These are phyloP conservation scores for Sycophila texana DNA, from an alignment of 2,888 invertebrate species.

Conservation along the genomic window DNA sequence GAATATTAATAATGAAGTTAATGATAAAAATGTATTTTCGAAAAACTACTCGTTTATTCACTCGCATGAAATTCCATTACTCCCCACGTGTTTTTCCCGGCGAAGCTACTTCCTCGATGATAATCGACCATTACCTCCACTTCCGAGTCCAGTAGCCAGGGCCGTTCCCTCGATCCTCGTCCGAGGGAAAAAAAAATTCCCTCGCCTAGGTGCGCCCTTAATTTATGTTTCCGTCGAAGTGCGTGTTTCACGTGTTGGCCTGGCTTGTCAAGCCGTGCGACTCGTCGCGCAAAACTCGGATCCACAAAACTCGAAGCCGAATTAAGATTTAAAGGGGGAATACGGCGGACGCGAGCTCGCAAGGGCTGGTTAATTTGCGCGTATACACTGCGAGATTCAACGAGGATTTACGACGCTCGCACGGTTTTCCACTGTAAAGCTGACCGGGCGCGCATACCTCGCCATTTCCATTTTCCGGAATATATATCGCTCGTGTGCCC, in stretches of 20 bases:
- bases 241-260: no score
- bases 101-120: background rate
- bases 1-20: no score
- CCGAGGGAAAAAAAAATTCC: slow-evolving; percentile 25
- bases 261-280: background rate
- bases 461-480: slow-evolving; percentile 45
- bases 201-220: slow-evolving; percentile 46
- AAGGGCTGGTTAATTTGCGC: slow-evolving; percentile 59
- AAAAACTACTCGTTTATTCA: no score
- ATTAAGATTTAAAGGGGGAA: slow-evolving; percentile 60
- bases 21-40: no score
- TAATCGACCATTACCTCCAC: slow-evolving; percentile 42
- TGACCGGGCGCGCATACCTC: slow-evolving; percentile 2
- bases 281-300: slow-evolving; percentile 34
- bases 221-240: slow-evolving; percentile 49
- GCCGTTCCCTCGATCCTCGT: slow-evolving; percentile 22
- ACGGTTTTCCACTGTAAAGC: slow-evolving; percentile 13
- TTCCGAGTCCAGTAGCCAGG: background rate
- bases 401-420: background rate
- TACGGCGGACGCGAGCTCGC: slow-evolving; percentile 52
- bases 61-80: background rate
- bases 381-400: background rate
- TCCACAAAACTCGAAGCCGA: slow-evolving; percentile 57
- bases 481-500: background rate
- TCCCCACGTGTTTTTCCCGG: background rate